Evolutionary conservation across 2,797 vertebrate genomes (phyloP), one percentile per base, ranked within the genome.

Genomic region (Tenualosa thibaudeaui): DNA sequence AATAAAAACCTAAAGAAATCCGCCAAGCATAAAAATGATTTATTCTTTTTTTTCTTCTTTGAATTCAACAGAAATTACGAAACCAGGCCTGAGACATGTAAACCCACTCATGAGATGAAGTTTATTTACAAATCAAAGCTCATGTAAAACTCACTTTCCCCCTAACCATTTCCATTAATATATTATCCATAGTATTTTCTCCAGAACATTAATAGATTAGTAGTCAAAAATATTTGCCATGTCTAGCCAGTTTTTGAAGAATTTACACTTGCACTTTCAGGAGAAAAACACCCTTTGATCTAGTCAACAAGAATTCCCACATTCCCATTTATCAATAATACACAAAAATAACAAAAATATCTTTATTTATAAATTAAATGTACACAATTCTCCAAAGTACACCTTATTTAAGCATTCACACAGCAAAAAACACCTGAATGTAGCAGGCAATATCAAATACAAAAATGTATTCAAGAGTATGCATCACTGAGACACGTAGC

Each of bases 351-450:
- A 97, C 96, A 98, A 99, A 99, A 99, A 99, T 98, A 98, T 95
- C 94, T 98, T 99, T 99, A 99, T 99, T 97, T 97, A 98, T 98
- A 99, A 98, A 98, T 99, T 98, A 98, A 97, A 97, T 93, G 98
- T 94, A 93, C 94, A 89, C 88, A 86, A 93, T 93, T 87, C 90
- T 94, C 95, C 92, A 93, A 95, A 94, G 94, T 94, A 94, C 88
- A 89, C 71, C 68, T 83, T 88, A 87, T 88, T 71, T 88, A 88
- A 82, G 86, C 84, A 87, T 91, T 91, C 87, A 92, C 88, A 91
- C 87, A 89, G 89, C 94, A 96, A 93, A 75, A 93, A 91, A 94
- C 94, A 95, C 97, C 97, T 96, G 95, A 96, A 97, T 94, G 92
- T 92, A 95, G 94, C 95, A 95, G 95, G 93, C 92, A 95, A 88